Evolutionary conservation across 1,140 invertebrate species (phyloP).

Genomic region (Musca vetustissima): DNA sequence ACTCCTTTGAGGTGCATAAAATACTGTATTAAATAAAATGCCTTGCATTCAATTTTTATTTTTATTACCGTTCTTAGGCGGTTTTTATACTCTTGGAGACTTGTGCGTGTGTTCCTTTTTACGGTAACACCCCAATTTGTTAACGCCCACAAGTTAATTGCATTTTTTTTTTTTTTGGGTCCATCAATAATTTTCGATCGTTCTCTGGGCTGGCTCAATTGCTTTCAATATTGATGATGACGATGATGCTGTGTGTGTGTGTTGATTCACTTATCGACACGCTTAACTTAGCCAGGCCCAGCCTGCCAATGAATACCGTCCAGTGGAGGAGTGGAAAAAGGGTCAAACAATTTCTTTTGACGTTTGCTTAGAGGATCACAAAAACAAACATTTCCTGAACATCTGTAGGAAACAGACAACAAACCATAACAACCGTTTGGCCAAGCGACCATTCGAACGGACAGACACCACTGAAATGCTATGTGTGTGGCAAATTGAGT

Average conservation of each 20-base stretch:
- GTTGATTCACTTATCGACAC: constrained; percentile 6
- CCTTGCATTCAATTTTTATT: constrained; percentile 1
- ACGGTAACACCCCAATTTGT: constrained; percentile 24
- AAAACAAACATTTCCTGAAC: constrained; percentile 15
- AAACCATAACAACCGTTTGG: too few species aligned
- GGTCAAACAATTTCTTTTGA: constrained; percentile 21
- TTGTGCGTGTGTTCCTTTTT: not conserved
- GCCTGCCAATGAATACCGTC: too few species aligned
- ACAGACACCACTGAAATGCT: too few species aligned
- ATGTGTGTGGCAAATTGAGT: constrained; percentile 22
- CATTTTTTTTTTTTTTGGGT: constrained; percentile 13
- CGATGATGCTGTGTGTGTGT: too few species aligned
- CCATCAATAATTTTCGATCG: too few species aligned
- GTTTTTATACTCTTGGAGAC: not conserved
- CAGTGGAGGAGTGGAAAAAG: not conserved
- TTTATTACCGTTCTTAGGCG: not conserved
- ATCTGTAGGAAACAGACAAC: not conserved
- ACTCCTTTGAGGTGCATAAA: too few species aligned
- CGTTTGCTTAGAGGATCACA: not conserved
- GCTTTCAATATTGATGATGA: not conserved
- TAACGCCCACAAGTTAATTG: constrained; percentile 21
- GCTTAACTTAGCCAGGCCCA: not conserved
- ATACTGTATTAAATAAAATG: too few species aligned
- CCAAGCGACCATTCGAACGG: too few species aligned
- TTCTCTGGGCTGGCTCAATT: too few species aligned